Percentiles rank a stretch among this genome's conserved stretches.
phyloP scores from a whole-genome alignment of 2,113 vertebrate genomes.

The Serilophus lunatus region DNA sequence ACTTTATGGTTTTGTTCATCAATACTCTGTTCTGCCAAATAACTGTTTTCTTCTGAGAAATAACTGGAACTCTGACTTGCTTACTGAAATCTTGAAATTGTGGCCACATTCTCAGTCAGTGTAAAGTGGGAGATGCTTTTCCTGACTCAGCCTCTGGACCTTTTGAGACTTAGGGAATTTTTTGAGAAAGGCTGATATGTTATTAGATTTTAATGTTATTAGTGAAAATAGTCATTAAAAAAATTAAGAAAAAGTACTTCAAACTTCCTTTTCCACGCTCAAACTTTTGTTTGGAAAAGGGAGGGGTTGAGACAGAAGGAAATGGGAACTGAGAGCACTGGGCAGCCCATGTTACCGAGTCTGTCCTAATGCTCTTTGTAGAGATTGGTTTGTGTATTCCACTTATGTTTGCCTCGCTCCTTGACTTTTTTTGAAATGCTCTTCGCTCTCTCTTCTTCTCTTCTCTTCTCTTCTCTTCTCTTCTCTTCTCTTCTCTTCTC shows the following conservation, averaged over 20 bases:
- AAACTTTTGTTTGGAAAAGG: background rate
- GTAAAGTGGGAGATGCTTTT: background rate
- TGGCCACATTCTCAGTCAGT: background rate
- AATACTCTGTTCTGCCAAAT: background rate
- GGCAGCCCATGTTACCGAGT: background rate
- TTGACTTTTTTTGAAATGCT: background rate
- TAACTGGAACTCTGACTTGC: background rate
- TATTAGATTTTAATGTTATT: background rate
- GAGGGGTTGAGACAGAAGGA: background rate
- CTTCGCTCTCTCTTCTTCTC: no score
- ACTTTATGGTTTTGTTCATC: background rate
- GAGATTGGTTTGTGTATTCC: fast-evolving
- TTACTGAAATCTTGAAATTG: background rate
- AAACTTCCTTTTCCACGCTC: background rate
- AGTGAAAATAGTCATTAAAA: background rate
- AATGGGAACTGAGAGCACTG: background rate
- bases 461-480: no score
- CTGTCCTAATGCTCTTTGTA: no score
- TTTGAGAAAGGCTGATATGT: background rate
- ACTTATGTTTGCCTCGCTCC: background rate
- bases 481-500: no score
- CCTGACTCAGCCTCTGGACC: no score
- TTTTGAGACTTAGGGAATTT: background rate
- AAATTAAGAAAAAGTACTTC: background rate
- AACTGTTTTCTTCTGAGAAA: background rate